Evolutionary conservation across 2,888 invertebrate genomes (phyloP).

Genomic region (Lysandra coridon): DNA sequence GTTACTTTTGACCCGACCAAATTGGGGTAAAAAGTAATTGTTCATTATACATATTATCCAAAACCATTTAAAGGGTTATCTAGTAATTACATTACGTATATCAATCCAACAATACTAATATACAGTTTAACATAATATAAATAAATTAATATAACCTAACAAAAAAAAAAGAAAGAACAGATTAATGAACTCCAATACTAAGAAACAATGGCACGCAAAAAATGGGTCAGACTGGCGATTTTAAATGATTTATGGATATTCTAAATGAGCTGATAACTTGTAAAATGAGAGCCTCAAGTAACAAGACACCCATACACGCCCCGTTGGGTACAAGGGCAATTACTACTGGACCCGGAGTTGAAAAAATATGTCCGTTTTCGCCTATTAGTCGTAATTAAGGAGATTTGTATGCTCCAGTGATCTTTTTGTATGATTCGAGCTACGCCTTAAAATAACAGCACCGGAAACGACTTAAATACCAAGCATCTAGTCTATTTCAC

Average conservation of each 20-base stretch:
- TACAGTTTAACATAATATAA: background rate
- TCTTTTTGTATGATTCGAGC: background rate
- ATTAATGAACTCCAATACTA: conserved; percentile 9
- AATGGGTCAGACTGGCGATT: conserved; percentile 11
- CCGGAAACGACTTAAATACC: background rate
- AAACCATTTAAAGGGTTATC: background rate
- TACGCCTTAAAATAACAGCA: background rate
- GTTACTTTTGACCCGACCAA: background rate
- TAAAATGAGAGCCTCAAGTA: conserved; percentile 18
- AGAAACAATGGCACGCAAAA: conserved; percentile 11
- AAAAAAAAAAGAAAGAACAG: background rate
- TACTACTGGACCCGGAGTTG: background rate
- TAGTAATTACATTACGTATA: background rate
- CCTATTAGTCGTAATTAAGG: conserved; percentile 1
- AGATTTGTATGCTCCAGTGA: conserved; percentile 3
- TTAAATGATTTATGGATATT: conserved; percentile 26
- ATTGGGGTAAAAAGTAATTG: background rate
- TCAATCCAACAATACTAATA: no score
- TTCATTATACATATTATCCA: background rate
- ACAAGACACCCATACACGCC: conserved; percentile 19
- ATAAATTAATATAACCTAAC: background rate
- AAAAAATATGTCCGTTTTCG: conserved; percentile 1
- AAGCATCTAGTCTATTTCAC: background rate
- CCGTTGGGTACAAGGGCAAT: conserved; percentile 22
- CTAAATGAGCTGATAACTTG: conserved; percentile 25